Percentiles rank a stretch among this genome's conserved stretches.
Evolutionary conservation across 1,140 invertebrate genomes (phyloP).

Genomic region (Streblospio benedicti): DNA sequence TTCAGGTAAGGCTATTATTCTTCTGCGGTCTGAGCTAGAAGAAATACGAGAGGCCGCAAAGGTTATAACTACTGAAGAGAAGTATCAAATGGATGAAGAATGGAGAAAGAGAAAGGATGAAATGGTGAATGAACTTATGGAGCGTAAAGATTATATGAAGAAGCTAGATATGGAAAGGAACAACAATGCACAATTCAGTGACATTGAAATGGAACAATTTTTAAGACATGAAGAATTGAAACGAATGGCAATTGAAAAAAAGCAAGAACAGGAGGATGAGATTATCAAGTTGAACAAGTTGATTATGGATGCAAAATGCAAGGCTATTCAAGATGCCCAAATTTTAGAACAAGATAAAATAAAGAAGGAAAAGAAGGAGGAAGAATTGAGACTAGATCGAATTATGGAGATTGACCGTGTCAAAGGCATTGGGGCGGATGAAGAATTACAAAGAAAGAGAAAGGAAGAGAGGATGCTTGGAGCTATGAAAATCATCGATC

Average conservation of each 20-base stretch:
- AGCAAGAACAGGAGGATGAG: constrained; percentile 47
- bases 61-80: too few relatives aligned
- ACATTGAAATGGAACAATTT: constrained; percentile 43
- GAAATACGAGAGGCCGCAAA: too few relatives aligned
- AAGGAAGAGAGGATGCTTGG: constrained; percentile 39
- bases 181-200: constrained; percentile 42
- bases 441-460: constrained; percentile 42
- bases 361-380: constrained; percentile 35
- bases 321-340: constrained; percentile 47
- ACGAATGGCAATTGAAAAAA: constrained; percentile 41
- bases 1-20: too few relatives aligned
- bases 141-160: constrained; percentile 40
- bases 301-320: constrained; percentile 46
- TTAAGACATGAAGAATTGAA: constrained; percentile 42
- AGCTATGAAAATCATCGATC: constrained; percentile 40
- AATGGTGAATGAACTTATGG: constrained; percentile 33
- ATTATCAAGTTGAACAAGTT: constrained; percentile 47
- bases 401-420: constrained; percentile 48
- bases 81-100: too few relatives aligned
- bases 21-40: too few relatives aligned
- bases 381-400: constrained; percentile 42
- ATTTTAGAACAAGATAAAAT: constrained; percentile 43
- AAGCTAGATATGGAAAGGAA: constrained; percentile 35
- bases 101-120: too few relatives aligned
- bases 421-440: constrained; percentile 42